Percentiles rank a stretch among this genome's conserved stretches.
These are phyloP conservation scores for Trematomus bernacchii DNA, from an alignment of 2,797 vertebrate genomes.

Conservation along the genomic window DNA sequence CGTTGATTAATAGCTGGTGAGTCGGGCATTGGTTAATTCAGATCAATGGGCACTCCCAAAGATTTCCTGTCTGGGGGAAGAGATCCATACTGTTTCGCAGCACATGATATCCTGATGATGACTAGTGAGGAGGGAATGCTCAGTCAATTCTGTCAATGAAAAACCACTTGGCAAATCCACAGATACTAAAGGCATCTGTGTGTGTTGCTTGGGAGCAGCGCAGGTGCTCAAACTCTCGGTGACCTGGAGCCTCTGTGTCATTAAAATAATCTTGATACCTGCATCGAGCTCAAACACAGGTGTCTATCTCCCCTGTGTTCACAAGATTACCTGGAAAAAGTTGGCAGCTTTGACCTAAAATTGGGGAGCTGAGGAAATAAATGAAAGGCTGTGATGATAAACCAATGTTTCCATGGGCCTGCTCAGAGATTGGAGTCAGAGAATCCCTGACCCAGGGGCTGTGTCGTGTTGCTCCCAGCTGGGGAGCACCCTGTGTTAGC, in stretches of 20 bases:
- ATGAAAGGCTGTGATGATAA: constrained; percentile 39
- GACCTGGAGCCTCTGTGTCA: constrained; percentile 30
- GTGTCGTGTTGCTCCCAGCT: constrained; percentile 49
- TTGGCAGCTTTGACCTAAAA: constrained; percentile 37
- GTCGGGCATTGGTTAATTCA: constrained; percentile 56
- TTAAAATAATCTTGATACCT: constrained; percentile 43
- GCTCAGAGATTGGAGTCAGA: constrained; percentile 52
- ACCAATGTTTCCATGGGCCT: constrained; percentile 36
- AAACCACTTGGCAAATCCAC: constrained; percentile 66
- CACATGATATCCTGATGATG: constrained; percentile 81
- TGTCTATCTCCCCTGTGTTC: constrained; percentile 48
- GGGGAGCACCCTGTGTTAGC: constrained; percentile 47
- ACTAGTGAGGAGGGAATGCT: constrained; percentile 72
- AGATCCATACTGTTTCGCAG: constrained; percentile 77
- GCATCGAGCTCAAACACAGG: constrained; percentile 53
- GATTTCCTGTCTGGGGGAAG: constrained; percentile 75
- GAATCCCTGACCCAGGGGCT: constrained; percentile 59
- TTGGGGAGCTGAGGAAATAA: constrained; percentile 28
- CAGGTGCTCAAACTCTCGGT: constrained; percentile 46
- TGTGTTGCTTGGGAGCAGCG: constrained; percentile 17
- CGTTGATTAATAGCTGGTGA: constrained; percentile 75
- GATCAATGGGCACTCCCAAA: constrained; percentile 77
- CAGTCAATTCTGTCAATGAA: constrained; percentile 72
- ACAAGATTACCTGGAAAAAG: constrained; percentile 49
- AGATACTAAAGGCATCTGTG: constrained; percentile 32